Conservation (phyloP, 1,140 invertebrate genomes). For the Brachystomella parvula region DNA sequence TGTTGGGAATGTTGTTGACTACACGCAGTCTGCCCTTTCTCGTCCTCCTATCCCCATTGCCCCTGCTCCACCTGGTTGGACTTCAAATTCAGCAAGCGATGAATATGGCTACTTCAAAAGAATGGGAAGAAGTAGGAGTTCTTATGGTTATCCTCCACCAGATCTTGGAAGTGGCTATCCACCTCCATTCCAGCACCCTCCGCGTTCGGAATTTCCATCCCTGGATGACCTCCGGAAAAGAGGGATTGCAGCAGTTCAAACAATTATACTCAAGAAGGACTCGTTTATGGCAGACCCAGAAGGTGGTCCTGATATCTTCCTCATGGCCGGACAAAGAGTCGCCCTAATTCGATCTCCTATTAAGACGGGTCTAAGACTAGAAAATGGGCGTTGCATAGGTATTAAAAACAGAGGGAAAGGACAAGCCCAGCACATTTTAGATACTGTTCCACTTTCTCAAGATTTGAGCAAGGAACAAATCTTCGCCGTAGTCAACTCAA, state of each 20-base stretch:
- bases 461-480: constrained; percentile 30
- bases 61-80: not conserved
- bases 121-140: constrained; percentile 5
- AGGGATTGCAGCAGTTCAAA: constrained; percentile 23
- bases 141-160: not conserved
- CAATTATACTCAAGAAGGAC: constrained; percentile 29
- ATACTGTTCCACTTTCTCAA: constrained; percentile 15
- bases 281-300: constrained; percentile 26
- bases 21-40: not conserved
- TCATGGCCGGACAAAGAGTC: constrained; percentile 30
- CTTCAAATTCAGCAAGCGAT: not conserved
- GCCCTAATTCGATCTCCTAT: constrained; percentile 24
- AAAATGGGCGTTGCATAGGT: constrained; percentile 22
- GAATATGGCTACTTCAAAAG: not conserved
- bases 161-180: too few relatives aligned
- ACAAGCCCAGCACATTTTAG: not conserved
- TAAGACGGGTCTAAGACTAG: constrained; percentile 23
- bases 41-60: not conserved
- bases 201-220: not conserved
- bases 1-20: not conserved
- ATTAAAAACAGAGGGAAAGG: constrained; percentile 9
- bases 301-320: constrained; percentile 29
- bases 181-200: not conserved
- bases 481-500: constrained; percentile 22
- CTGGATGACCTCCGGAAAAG: constrained; percentile 18